Conservation (phyloP, 2,888 invertebrate species). For the Allygus modestus region DNA sequence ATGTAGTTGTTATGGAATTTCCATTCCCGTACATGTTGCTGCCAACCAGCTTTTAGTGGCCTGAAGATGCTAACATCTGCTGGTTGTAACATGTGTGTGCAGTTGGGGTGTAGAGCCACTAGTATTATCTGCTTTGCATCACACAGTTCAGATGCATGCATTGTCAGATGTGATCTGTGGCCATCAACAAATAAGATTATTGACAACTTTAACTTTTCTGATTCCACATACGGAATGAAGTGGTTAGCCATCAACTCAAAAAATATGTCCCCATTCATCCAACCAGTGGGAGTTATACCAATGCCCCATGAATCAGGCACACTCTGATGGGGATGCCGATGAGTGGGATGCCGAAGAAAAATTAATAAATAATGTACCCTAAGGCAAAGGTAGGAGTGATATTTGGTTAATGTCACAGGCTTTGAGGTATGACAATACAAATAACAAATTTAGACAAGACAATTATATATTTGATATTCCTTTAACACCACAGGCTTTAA, state of each 20-base stretch:
- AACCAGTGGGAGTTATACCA: conserved; percentile 66
- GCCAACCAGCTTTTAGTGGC: conserved; percentile 67
- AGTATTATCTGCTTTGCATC: conserved; percentile 64
- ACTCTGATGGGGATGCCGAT: too few relatives aligned
- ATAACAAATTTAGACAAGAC: too few relatives aligned
- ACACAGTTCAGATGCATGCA: conserved; percentile 67
- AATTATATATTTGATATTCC: too few relatives aligned
- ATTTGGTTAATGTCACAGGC: too few relatives aligned
- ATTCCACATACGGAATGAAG: conserved; percentile 63
- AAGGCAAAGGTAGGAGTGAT: too few relatives aligned
- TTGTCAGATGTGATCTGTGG: conserved; percentile 67
- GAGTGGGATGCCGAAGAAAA: too few relatives aligned
- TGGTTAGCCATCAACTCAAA: conserved; percentile 17
- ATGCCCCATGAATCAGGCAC: conserved; percentile 66
- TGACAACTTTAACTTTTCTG: conserved; percentile 68
- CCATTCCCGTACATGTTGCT: background rate
- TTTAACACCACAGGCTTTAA: too few relatives aligned
- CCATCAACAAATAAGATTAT: conserved; percentile 64
- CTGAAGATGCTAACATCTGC: conserved; percentile 69
- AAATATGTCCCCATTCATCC: conserved; percentile 66
- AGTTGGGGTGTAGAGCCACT: conserved; percentile 66
- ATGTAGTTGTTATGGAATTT: background rate
- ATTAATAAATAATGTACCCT: too few relatives aligned
- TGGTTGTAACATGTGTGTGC: conserved; percentile 68
- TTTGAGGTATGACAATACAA: too few relatives aligned